Conservation (phyloP, 2,797 vertebrate species). For the Adrianichthys oophorus region DNA sequence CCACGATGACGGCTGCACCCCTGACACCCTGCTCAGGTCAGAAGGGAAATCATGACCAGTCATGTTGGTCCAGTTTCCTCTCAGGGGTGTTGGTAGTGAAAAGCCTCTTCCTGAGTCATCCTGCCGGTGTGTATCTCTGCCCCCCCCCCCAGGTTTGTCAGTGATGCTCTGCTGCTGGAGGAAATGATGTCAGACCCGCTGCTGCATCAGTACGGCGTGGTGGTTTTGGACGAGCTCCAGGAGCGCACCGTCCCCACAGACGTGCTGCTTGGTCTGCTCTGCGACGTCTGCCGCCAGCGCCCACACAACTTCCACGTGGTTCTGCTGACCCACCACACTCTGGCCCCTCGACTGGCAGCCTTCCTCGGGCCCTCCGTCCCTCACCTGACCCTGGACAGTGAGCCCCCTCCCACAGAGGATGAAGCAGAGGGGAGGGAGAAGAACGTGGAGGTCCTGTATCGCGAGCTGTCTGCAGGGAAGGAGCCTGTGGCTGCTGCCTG, state of each 20-base stretch:
- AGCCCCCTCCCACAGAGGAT: not conserved
- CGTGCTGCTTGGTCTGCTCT: constrained; percentile 87
- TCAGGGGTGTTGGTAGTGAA: too few relatives aligned
- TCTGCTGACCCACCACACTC: constrained; percentile 79
- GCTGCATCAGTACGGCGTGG: constrained; percentile 82
- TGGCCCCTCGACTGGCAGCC: constrained; percentile 76
- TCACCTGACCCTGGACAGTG: constrained; percentile 57
- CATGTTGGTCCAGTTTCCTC: not conserved
- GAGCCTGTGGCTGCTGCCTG: constrained; percentile 75
- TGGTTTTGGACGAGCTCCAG: constrained; percentile 91
- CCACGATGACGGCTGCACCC: constrained; percentile 90
- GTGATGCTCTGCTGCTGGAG: constrained; percentile 86
- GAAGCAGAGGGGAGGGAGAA: constrained; percentile 12
- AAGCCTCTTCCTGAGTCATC: not conserved
- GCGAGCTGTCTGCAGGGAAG: constrained; percentile 65
- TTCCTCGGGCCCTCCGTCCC: constrained; percentile 82
- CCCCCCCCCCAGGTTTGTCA: constrained; percentile 82
- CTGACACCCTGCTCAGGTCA: constrained; percentile 91
- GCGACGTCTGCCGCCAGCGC: constrained; percentile 85
- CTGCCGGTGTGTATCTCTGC: too few relatives aligned
- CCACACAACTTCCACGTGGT: constrained; percentile 82
- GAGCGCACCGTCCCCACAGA: constrained; percentile 91
- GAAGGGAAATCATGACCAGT: not conserved
- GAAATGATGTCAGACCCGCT: constrained; percentile 91
- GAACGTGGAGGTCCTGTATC: constrained; percentile 72